A percentile compares a stretch with the other conserved stretches of the same genome.
Evolutionary conservation across 1,140 invertebrate species (phyloP).

Genomic region (Scaptodrosophila lebanonensis): DNA sequence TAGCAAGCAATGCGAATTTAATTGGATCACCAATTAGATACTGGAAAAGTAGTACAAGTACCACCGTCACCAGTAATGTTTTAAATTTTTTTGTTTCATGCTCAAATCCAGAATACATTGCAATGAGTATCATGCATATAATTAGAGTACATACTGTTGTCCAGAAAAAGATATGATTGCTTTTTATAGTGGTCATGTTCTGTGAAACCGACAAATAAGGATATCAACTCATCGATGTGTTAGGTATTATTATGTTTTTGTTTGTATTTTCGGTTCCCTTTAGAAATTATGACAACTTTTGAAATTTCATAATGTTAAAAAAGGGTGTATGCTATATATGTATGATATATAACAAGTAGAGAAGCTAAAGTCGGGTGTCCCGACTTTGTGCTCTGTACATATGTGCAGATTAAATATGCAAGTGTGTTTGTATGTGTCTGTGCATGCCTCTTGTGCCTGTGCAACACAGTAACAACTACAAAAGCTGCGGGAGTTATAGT

Average conservation of each 20-base stretch:
- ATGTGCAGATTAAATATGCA: too few relatives aligned
- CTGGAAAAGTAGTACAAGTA: slow-evolving; percentile 40
- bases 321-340: too few relatives aligned
- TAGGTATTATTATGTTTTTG: neutral
- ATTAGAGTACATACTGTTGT: slow-evolving; percentile 8
- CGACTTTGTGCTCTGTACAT: too few relatives aligned
- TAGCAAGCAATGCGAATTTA: slow-evolving; percentile 23
- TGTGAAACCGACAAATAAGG: neutral
- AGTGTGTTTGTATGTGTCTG: too few relatives aligned
- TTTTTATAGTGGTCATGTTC: slow-evolving; percentile 12
- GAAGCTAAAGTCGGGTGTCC: too few relatives aligned
- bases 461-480: too few relatives aligned
- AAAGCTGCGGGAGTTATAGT: too few relatives aligned
- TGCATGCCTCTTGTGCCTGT: too few relatives aligned
- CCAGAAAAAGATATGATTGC: slow-evolving; percentile 7
- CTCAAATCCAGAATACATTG: slow-evolving; percentile 34
- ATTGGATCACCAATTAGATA: slow-evolving; percentile 40
- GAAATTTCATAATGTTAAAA: too few relatives aligned
- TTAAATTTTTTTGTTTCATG: slow-evolving; percentile 49
- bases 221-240: neutral
- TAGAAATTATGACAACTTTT: too few relatives aligned
- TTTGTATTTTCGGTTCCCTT: too few relatives aligned
- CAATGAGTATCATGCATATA: slow-evolving; percentile 20
- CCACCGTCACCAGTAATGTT: slow-evolving; percentile 34
- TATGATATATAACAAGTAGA: too few relatives aligned